Percentiles rank a stretch among this genome's conserved stretches.
These are phyloP conservation scores for Chlamydotis undulata DNA, from an alignment of 2,113 vertebrate genomes.

Conservation along the genomic window DNA sequence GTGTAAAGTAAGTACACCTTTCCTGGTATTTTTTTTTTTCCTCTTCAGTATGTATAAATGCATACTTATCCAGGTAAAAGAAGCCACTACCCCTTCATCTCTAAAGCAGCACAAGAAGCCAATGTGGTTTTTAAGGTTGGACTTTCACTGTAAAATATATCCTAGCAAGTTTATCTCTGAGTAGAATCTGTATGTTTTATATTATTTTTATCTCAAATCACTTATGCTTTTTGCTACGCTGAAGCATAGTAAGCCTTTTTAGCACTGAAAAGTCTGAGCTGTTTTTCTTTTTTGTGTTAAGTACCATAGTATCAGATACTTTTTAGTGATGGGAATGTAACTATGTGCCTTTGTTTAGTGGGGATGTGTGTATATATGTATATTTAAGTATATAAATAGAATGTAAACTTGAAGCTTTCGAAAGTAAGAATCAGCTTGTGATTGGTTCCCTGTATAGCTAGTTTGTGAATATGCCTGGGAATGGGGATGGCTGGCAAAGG, in stretches of 20 bases:
- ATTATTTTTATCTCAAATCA: not conserved
- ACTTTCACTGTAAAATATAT: not conserved
- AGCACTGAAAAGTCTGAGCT: not conserved
- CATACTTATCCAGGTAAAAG: not conserved
- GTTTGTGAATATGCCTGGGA: not conserved
- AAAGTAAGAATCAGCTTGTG: not conserved
- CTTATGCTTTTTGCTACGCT: not conserved
- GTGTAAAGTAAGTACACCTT: not conserved
- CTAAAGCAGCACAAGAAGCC: not conserved
- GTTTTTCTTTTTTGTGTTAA: not conserved
- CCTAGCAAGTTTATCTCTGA: not conserved
- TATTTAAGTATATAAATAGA: not conserved
- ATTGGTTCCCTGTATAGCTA: not conserved
- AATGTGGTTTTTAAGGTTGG: not conserved
- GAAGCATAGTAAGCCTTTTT: not conserved
- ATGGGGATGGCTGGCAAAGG: not conserved
- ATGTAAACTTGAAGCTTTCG: not conserved
- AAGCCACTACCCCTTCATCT: not conserved
- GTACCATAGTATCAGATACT: not conserved
- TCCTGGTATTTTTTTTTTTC: not conserved
- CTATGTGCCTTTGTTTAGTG: not conserved
- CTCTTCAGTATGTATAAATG: not conserved
- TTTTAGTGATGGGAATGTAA: not conserved
- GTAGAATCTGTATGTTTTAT: not conserved
- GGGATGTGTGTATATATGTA: not conserved